Evolutionary conservation across 2,888 invertebrate genomes (phyloP).

Genomic region (Aricia artaxerxes): DNA sequence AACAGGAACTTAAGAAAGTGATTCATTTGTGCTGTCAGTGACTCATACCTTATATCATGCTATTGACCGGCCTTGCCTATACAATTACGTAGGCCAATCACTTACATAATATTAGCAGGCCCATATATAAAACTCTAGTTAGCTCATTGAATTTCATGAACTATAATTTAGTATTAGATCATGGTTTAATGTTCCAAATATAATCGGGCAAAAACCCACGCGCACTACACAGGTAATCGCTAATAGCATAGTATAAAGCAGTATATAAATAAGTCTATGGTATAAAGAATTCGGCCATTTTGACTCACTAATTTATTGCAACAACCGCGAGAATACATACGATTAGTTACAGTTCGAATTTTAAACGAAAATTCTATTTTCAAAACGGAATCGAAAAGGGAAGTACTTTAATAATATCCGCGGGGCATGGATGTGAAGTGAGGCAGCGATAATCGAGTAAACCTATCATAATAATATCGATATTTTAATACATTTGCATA

Average conservation of each 20-base stretch:
- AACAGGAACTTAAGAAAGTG: slow-evolving; percentile 43
- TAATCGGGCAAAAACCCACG: slow-evolving; percentile 12
- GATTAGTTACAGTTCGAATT: slow-evolving; percentile 23
- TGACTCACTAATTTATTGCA: slow-evolving; percentile 25
- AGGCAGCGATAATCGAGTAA: slow-evolving; percentile 61
- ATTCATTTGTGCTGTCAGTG: slow-evolving; percentile 44
- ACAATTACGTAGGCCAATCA: slow-evolving; percentile 19
- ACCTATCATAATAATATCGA: slow-evolving; percentile 35
- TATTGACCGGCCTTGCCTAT: slow-evolving; percentile 64
- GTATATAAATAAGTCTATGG: too few species aligned
- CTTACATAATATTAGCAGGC: slow-evolving; percentile 21
- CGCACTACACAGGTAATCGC: background rate
- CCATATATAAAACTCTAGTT: slow-evolving; percentile 14
- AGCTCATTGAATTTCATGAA: slow-evolving; percentile 17
- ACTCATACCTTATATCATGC: slow-evolving; percentile 50
- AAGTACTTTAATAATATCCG: slow-evolving; percentile 50
- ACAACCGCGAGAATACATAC: slow-evolving; percentile 5
- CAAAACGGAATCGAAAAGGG: slow-evolving; percentile 46
- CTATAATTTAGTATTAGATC: slow-evolving; percentile 21
- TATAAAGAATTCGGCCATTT: background rate
- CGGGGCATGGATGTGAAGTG: slow-evolving; percentile 55
- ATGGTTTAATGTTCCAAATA: background rate
- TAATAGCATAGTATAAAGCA: background rate
- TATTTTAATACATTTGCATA: slow-evolving; percentile 66
- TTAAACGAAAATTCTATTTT: slow-evolving; percentile 34